Evolutionary conservation across 2,113 vertebrate genomes (phyloP).

Genomic region (Ophthalmotilapia sp.): DNA sequence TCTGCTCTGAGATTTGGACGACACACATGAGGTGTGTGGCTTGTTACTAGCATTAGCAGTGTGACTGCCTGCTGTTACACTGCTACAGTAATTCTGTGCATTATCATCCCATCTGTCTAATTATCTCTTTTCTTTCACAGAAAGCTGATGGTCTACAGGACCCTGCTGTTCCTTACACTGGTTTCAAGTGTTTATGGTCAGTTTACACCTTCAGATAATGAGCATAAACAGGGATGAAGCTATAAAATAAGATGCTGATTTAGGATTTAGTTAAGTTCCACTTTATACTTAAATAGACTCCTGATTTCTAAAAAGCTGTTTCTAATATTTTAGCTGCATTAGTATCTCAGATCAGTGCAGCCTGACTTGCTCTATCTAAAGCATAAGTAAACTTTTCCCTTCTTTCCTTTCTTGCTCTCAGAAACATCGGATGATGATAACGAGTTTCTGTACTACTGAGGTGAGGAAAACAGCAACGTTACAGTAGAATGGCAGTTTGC

Average conservation of each 20-base stretch:
- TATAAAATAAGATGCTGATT: not conserved
- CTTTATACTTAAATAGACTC: not conserved
- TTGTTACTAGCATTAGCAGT: not conserved
- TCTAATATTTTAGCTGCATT: not conserved
- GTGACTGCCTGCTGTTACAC: not conserved
- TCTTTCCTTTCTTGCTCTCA: not conserved
- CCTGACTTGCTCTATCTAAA: not conserved
- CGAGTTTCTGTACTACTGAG: rapidly evolving
- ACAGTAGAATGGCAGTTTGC: not conserved
- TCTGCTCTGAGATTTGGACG: not conserved
- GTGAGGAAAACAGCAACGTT: not conserved
- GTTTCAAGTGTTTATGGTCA: not conserved
- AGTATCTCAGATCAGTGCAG: not conserved
- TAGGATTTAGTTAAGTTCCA: not conserved
- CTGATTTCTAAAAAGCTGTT: not conserved
- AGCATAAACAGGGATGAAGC: not conserved
- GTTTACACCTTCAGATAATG: not conserved
- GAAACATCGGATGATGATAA: not conserved
- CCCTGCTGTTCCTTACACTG: not conserved
- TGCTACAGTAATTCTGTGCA: rapidly evolving
- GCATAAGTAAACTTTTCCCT: not conserved
- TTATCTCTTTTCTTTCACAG: not conserved
- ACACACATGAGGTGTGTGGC: not conserved
- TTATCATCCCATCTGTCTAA: not conserved
- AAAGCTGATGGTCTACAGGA: not conserved